Base-by-base conservation (phyloP, 1,140 invertebrate genomes). In the Thereuonema tuberculata region DNA sequence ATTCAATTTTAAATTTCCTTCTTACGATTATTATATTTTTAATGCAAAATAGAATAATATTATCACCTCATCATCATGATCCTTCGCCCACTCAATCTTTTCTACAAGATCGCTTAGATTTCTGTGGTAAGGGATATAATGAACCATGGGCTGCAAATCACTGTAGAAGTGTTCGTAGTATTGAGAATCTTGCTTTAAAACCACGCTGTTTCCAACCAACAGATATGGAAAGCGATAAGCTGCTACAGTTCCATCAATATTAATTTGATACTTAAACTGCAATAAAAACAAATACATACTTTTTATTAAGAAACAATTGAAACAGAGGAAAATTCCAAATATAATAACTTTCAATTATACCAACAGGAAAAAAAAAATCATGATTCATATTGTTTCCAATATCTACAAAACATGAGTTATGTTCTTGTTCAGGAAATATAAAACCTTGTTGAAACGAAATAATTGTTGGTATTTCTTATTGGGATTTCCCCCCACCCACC, bases 81-180 rank as follows among this genome's bases (percentile, higher is more conserved):
- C 68, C 54, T 78, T 80, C 0, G 89, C 89, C 90, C 90, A 94
- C 37, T 78, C 68, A 28, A 96, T 76, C 71, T 83, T 82, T 31
- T 91, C 81, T 5, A 87, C 73, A 24, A 97, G 75, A 76, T 98
- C 82, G 43, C 81, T 83, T 21, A 97, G 76, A 73, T 95, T 83
- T 43, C 75, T 72, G 67, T 86, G 84, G 24, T 97, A 75, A 29
- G 90, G 84, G 52, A 98, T 73, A 73, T 86, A 98, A 76, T 98
- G 93, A 66, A 81, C 74, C 69, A 81, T 81, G 17, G 89, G 83
- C 62, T 77, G 66, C 17, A 97, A 69, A 64, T 85, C 74, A 52
- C 78, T 74, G 70, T 98, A 98, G 75, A 96, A 98, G 77, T 91
- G 85, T 79, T 98, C 94, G 73, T 93, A 93, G 73, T 92, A 98